A percentile compares a stretch with the other conserved stretches of the same genome.
Evolutionary conservation across 2,888 invertebrate genomes (phyloP).

Genomic region (Sphinx pinastri): DNA sequence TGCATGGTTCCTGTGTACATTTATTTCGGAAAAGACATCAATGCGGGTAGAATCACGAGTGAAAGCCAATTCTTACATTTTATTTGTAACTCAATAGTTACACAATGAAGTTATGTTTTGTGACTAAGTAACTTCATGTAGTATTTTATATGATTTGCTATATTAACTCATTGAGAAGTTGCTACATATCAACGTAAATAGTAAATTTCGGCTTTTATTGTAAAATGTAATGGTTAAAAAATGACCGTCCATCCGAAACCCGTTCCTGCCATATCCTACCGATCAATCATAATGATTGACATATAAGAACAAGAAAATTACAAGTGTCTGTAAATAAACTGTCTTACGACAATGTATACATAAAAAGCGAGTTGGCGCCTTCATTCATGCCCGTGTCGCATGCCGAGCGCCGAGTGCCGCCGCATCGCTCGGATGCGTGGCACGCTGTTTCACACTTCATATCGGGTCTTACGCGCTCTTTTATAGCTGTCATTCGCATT

Average conservation of each 20-base stretch:
- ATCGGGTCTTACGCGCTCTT: constrained; percentile 67
- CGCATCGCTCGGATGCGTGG: constrained; percentile 29
- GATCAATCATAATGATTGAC: constrained; percentile 53
- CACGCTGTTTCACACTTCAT: constrained; percentile 40
- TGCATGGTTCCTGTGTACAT: too few species aligned
- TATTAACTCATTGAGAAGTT: too few species aligned
- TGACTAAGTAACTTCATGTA: too few species aligned
- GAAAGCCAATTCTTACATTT: too few species aligned
- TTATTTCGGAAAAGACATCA: too few species aligned
- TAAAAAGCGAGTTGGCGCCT: constrained; percentile 70
- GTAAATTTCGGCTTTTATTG: too few species aligned
- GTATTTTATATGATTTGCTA: too few species aligned
- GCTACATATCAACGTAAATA: too few species aligned
- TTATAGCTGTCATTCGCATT: constrained; percentile 55
- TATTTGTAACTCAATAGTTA: too few species aligned
- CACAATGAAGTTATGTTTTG: too few species aligned
- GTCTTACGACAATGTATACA: constrained; percentile 69
- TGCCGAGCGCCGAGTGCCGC: constrained; percentile 39
- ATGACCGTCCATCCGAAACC: neutral
- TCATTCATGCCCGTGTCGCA: constrained; percentile 55
- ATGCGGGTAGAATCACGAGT: too few species aligned
- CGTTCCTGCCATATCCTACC: neutral
- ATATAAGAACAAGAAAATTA: constrained; percentile 70
- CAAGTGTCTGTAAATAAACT: constrained; percentile 68
- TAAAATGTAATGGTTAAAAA: too few species aligned